phyloP scores from a whole-genome alignment of 2,113 vertebrate genomes.

The Ciconia maguari region DNA sequence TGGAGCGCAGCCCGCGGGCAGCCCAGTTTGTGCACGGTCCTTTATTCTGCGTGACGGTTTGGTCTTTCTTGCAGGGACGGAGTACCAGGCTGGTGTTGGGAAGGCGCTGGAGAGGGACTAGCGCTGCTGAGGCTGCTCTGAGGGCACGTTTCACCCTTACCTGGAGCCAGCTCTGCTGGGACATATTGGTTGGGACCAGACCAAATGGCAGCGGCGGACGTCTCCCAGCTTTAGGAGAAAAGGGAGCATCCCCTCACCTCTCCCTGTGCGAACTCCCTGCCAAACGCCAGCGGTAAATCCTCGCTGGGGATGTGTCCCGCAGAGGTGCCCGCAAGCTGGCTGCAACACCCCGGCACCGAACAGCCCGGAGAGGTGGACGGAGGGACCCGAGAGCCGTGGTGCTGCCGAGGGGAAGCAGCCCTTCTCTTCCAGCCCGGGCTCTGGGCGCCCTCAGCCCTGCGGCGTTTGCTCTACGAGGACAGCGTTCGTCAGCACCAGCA shows the following conservation, averaged over 20 bases:
- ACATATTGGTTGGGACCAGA: not conserved
- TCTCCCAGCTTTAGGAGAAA: not conserved
- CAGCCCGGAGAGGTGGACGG: not conserved
- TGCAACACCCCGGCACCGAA: not conserved
- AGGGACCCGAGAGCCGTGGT: not conserved
- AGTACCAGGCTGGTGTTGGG: not conserved
- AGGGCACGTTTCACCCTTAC: not conserved
- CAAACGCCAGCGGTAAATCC: fast-evolving
- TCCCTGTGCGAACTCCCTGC: not conserved
- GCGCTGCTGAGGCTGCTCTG: not conserved
- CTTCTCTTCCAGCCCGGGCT: not conserved
- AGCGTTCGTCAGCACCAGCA: fast-evolving
- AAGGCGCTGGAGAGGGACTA: not conserved
- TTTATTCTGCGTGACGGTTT: fast-evolving
- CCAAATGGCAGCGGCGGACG: fast-evolving
- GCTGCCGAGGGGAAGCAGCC: too few species aligned
- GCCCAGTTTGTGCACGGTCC: fast-evolving
- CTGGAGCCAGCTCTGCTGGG: not conserved
- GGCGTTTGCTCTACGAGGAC: fast-evolving
- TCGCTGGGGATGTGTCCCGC: fast-evolving
- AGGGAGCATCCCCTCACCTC: too few species aligned
- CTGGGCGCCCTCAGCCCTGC: not conserved
- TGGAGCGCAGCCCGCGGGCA: fast-evolving
- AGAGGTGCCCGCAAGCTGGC: not conserved
- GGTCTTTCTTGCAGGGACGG: not conserved